Evolutionary conservation across 2,888 invertebrate species (phyloP).

Genomic region (Boloria selene): DNA sequence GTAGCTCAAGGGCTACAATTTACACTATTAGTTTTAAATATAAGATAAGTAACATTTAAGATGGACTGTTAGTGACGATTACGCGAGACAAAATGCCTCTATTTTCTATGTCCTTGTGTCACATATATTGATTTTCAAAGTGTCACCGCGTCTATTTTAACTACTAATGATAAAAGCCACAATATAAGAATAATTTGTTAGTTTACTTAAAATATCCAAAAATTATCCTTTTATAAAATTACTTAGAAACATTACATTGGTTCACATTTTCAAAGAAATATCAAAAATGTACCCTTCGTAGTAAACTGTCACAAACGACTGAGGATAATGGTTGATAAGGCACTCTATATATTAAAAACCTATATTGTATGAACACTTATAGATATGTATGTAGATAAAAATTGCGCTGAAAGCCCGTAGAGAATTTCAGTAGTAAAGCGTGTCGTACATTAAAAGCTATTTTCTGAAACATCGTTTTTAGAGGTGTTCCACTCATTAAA

Average conservation of each 20-base stretch:
- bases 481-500: neutral
- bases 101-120: constrained; percentile 24
- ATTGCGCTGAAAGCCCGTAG: constrained; percentile 52
- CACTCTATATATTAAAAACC: constrained; percentile 53
- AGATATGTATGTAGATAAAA: constrained; percentile 47
- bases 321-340: constrained; percentile 60
- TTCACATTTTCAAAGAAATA: neutral
- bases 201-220: neutral
- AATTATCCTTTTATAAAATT: neutral
- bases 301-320: constrained; percentile 62
- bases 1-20: constrained; percentile 43
- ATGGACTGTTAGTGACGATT: constrained; percentile 21
- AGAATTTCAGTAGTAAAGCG: constrained; percentile 46
- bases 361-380: constrained; percentile 32
- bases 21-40: constrained; percentile 35
- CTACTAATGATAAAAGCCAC: neutral
- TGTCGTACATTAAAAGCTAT: constrained; percentile 45
- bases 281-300: constrained; percentile 41
- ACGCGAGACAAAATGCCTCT: constrained; percentile 6
- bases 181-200: neutral
- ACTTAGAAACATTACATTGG: neutral
- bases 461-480: neutral
- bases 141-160: constrained; percentile 20
- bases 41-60: constrained; percentile 33
- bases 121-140: constrained; percentile 23